A percentile compares a stretch with the other conserved stretches of the same genome.
Conservation (phyloP, 1,140 invertebrate species). For the Cydia pomonella region DNA sequence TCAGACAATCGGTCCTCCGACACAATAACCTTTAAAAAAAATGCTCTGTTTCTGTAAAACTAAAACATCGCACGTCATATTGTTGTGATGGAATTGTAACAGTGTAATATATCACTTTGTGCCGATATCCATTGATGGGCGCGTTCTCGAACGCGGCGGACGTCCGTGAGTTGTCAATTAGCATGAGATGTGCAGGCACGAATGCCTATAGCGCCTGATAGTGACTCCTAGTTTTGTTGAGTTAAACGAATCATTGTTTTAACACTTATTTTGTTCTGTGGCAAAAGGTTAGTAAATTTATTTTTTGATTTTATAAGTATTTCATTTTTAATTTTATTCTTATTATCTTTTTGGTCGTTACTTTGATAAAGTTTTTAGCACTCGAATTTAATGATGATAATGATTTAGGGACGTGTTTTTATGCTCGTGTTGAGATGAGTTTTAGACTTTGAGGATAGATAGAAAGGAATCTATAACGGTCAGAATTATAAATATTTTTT, state of each 20-base stretch:
- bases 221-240: neutral
- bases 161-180: conserved; percentile 16
- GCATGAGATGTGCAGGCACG: conserved; percentile 18
- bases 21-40: too few relatives aligned
- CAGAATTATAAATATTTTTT: too few relatives aligned
- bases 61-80: conserved; percentile 10
- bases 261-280: neutral
- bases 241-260: neutral
- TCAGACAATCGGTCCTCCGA: too few relatives aligned
- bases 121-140: conserved; percentile 30
- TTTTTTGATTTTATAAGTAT: neutral
- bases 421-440: too few relatives aligned
- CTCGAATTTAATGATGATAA: too few relatives aligned
- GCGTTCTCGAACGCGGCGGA: neutral
- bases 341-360: neutral
- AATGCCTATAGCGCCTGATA: neutral
- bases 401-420: too few relatives aligned
- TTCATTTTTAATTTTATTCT: neutral
- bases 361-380: too few relatives aligned
- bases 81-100: conserved; percentile 1
- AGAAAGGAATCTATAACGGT: too few relatives aligned
- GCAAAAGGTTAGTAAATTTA: neutral
- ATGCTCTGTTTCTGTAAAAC: neutral
- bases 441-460: too few relatives aligned
- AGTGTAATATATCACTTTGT: conserved; percentile 28